These are phyloP conservation scores for Troilus luridus DNA, from an alignment of 2,888 invertebrate species.

Conservation along the genomic window DNA sequence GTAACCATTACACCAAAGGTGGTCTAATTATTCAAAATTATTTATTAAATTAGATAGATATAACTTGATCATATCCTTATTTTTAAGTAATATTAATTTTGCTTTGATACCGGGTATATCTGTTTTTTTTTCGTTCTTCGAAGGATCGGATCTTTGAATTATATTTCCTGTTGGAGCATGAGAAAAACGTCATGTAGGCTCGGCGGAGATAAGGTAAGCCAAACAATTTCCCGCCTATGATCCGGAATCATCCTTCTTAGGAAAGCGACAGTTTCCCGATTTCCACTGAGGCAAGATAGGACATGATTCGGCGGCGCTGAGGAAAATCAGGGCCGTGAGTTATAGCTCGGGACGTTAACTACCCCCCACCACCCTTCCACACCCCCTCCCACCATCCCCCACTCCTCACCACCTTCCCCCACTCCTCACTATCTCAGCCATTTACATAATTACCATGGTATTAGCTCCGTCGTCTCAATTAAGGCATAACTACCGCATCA, in stretches of 20 bases:
- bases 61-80: no score
- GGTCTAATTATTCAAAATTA: no score
- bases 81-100: neutral
- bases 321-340: conserved; percentile 4
- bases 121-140: neutral
- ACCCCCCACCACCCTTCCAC: neutral
- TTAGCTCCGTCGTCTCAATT: conserved; percentile 37
- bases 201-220: neutral
- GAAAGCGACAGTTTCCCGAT: neutral
- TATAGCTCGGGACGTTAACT: conserved; percentile 19
- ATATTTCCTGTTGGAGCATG: neutral
- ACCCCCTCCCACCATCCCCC: neutral
- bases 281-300: neutral
- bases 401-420: neutral
- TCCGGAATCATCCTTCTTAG: conserved; percentile 18
- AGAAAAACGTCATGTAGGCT: neutral
- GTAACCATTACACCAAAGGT: no score
- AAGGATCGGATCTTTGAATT: neutral
- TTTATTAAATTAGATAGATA: no score
- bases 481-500: conserved; percentile 37
- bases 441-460: conserved; percentile 24
- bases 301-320: neutral
- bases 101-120: neutral
- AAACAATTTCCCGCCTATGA: conserved; percentile 25
- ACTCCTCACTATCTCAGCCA: neutral